Evolutionary conservation across 1,140 invertebrate genomes (phyloP), one percentile per base, ranked within the genome.

Genomic region (Anoplolepis gracilipes): DNA sequence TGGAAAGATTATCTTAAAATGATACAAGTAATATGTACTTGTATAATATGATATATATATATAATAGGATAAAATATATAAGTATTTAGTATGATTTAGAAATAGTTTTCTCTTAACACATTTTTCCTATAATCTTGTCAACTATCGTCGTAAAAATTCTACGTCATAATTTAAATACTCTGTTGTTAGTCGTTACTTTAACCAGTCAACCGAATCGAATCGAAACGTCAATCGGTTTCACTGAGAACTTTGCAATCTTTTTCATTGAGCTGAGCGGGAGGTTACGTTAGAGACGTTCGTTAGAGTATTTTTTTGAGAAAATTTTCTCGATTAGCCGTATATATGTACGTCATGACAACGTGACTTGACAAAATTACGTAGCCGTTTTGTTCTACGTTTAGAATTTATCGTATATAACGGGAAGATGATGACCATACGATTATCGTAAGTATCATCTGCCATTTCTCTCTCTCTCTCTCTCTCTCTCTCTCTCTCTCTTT

Each of bases 391-490:
- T 89, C 76, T 86, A 81, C 75, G 87, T 88, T 89, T 81, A 89
- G 88, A 89, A 87, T 90, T 89, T 89, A 88, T 89, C 69, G 85
- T 86, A 72, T 39, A 77, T 90, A 90, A 90, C 88, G 88, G 88
- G 88, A 90, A 76, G 88, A 89, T 89, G 88, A 90, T 89, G 85
- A 87, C 88, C 85, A 4, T 90, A 89, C 70, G 88, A 89, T 90
- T 90, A 90, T 73, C 85, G 55, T 89, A 87, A 90, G 85, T 89
- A 89, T 89, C 78, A 72, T 73, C 36, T 69, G n/a, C 84, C 61
- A 42, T 88, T 67, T 85, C 59, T 79, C 46, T 76, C 42, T 28
- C 57, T 79, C 39, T 65, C 46, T 69, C 33, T 85, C 86, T 87
- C 57, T 87, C 39, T 75, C 59, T 87, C 85, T 73, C 69, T 75